Conservation (phyloP, 2,113 vertebrate species). For the Sigmodon hispidus region DNA sequence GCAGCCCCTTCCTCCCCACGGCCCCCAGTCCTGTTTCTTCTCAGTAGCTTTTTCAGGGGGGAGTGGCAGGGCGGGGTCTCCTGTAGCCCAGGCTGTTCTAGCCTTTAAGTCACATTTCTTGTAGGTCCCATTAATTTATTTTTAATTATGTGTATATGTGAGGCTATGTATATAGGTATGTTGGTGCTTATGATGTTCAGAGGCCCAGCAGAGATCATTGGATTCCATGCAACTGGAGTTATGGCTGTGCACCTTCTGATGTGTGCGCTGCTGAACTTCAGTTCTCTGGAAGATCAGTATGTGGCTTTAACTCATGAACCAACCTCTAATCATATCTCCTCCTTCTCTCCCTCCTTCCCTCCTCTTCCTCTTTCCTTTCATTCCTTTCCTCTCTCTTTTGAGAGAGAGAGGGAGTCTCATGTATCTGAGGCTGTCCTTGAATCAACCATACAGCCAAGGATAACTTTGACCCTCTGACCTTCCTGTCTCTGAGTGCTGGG, state of each 20-base stretch:
- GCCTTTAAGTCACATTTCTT: background rate
- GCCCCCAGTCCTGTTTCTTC: too few species aligned
- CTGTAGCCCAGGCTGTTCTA: background rate
- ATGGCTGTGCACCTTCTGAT: background rate
- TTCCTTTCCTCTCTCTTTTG: background rate
- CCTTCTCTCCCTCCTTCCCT: background rate
- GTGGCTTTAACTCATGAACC: background rate
- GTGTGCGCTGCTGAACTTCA: background rate
- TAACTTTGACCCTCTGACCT: background rate
- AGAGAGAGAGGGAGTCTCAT: background rate
- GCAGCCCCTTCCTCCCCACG: too few species aligned
- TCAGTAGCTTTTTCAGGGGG: background rate
- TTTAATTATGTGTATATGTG: background rate
- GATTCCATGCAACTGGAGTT: background rate
- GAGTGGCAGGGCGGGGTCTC: background rate
- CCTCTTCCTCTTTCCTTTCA: background rate
- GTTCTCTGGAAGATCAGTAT: background rate
- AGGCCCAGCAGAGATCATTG: background rate
- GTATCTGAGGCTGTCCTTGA: background rate
- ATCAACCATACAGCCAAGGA: background rate
- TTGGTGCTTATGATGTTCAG: background rate
- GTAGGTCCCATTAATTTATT: background rate
- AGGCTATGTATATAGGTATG: too few species aligned
- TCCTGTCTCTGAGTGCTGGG: background rate
- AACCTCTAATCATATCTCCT: background rate